Evolutionary conservation across 2,888 invertebrate species (phyloP), one percentile per base, ranked within the genome.

Genomic region (Sphaeridia pumilis): DNA sequence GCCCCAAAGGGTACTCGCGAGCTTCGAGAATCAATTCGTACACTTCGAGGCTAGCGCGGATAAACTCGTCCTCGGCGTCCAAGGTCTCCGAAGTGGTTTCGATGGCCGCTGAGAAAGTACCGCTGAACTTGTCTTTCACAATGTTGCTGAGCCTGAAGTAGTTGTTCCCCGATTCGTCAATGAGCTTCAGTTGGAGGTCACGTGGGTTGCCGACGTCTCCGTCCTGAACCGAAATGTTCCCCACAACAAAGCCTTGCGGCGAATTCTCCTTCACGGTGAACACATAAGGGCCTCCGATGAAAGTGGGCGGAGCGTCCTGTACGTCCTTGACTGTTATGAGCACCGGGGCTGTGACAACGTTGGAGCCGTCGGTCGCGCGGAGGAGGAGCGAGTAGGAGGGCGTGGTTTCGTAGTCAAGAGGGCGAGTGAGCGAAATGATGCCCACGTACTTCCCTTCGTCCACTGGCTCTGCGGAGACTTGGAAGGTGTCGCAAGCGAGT

Each of bases 121-220:
- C 67, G 3, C 66, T 61, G 22, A 59, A 72, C 3, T 80, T 75
- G 12, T 74, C 75, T 1, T 80, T 77, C 12, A 54, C 52, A 21
- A 64, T 50, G 17, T 60, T 55, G 14, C 58, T 58, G 4, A 87
- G 69, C 34, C 75, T 74, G 64, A 87, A 87, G 68, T 85, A 83
- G 0, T 77, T 78, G 27, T 80, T 75, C 0, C 72, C 70, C 54
- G 86, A 86, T 36, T 80, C 80, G 68, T 84, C 83, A 41, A 60
- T 58, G 14, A 86, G 69, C 0, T 79, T 77, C 12, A 86, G 67
- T n/a, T 78, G 67, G 2, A 86, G 73, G 46, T 79, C 75, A 42
- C 84, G 71, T 0, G 82, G 79, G 63, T 81, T 79, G 0, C 86
- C 87, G 3, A 80, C 78, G 68, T 89, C 89, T 0, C 87, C 88